These are phyloP conservation scores for Micoletzkya japonica DNA, from an alignment of 2,888 invertebrate species.

Conservation along the genomic window DNA sequence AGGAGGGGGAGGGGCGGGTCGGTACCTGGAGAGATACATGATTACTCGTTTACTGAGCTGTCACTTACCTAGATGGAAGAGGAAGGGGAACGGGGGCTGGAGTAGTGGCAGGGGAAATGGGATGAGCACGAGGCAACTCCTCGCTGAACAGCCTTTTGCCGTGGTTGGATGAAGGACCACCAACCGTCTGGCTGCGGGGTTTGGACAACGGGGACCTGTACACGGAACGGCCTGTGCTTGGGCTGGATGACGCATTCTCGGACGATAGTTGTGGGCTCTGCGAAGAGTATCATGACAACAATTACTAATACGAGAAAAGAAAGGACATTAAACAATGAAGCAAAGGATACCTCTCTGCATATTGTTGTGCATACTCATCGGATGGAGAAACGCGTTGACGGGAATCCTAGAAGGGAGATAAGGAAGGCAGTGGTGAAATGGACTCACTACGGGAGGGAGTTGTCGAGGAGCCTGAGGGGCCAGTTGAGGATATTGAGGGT, in stretches of 20 bases:
- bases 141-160: neutral
- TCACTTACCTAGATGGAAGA: neutral
- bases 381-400: constrained; percentile 31
- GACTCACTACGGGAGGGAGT: neutral
- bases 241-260: constrained; percentile 49
- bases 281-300: neutral
- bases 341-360: constrained; percentile 37
- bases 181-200: constrained; percentile 13
- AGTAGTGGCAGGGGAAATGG: constrained; percentile 2
- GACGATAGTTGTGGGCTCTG: constrained; percentile 27
- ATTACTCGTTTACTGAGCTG: neutral
- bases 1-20: constrained; percentile 52
- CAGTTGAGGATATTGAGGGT: neutral
- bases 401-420: neutral
- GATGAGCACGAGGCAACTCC: neutral
- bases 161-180: neutral
- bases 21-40: constrained; percentile 33
- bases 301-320: neutral
- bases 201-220: constrained; percentile 45
- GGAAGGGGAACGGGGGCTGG: neutral
- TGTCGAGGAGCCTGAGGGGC: neutral
- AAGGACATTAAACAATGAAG: neutral
- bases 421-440: neutral
- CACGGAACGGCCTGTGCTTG: constrained; percentile 49
- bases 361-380: constrained; percentile 42